phyloP scores from a whole-genome alignment of 2,888 invertebrate genomes.

The Actias luna region DNA sequence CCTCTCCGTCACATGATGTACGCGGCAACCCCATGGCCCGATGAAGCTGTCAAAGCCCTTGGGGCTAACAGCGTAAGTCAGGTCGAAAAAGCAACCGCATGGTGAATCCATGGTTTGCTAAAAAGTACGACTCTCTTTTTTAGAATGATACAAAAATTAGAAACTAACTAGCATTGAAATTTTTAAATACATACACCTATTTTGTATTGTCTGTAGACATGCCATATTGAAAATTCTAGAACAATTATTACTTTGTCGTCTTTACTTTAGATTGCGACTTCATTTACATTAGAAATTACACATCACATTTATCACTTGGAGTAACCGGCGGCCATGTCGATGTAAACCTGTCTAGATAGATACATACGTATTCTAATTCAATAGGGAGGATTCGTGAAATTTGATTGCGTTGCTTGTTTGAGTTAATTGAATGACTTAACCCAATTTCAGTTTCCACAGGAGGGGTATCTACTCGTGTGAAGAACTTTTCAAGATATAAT shows the following conservation, averaged over 20 bases:
- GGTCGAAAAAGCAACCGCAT: too few relatives aligned
- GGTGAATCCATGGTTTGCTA: too few relatives aligned
- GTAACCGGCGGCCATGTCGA: conserved; percentile 2
- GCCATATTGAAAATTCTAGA: neutral
- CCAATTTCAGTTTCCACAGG: conserved; percentile 11
- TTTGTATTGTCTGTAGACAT: neutral
- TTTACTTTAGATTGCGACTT: conserved; percentile 1
- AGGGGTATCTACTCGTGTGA: neutral
- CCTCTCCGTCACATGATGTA: too few relatives aligned
- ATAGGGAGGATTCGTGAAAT: conserved; percentile 17
- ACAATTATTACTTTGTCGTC: neutral
- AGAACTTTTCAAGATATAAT: neutral
- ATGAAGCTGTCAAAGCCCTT: too few relatives aligned
- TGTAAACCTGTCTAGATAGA: neutral
- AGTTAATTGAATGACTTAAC: conserved; percentile 19
- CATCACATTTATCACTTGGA: conserved; percentile 8
- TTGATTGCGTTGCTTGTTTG: conserved; percentile 17
- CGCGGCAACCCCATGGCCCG: too few relatives aligned
- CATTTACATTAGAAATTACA: conserved; percentile 2
- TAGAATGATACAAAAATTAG: too few relatives aligned
- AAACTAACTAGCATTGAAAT: too few relatives aligned
- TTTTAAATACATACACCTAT: neutral
- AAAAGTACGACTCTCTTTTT: too few relatives aligned
- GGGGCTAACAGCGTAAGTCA: too few relatives aligned
- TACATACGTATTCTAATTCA: conserved; percentile 13